Evolutionary conservation across 2,888 invertebrate genomes (phyloP).

Genomic region (Drosophila longiperda): DNA sequence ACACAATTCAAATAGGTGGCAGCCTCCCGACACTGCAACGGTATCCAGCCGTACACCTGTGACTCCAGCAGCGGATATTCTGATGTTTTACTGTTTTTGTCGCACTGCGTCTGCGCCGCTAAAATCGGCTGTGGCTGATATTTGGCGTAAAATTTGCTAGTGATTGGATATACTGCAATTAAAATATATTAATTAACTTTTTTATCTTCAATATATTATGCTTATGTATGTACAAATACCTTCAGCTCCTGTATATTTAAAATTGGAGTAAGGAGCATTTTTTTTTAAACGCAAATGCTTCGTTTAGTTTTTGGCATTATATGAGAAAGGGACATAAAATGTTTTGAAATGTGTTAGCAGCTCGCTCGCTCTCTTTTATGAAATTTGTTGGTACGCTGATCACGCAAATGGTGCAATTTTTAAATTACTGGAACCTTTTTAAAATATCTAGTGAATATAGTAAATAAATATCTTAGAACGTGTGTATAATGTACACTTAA

Average conservation of each 20-base stretch:
- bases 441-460: neutral
- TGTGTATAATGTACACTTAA: neutral
- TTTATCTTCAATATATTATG: neutral
- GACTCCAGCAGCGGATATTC: conserved; percentile 77
- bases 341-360: neutral
- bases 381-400: neutral
- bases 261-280: neutral
- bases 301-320: neutral
- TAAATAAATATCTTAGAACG: neutral
- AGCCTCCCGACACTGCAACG: conserved; percentile 49
- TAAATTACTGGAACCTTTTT: neutral
- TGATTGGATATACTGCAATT: conserved; percentile 73
- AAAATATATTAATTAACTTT: neutral
- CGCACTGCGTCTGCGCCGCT: conserved; percentile 46
- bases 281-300: neutral
- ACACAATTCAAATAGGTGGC: conserved; percentile 71
- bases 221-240: neutral
- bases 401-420: neutral
- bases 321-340: neutral
- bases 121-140: conserved; percentile 52
- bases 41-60: conserved; percentile 83
- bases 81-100: conserved; percentile 30
- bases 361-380: neutral
- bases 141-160: conserved; percentile 80
- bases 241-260: neutral